Conservation (phyloP, 2,888 invertebrate species). For the Cheilosia vulpina region DNA sequence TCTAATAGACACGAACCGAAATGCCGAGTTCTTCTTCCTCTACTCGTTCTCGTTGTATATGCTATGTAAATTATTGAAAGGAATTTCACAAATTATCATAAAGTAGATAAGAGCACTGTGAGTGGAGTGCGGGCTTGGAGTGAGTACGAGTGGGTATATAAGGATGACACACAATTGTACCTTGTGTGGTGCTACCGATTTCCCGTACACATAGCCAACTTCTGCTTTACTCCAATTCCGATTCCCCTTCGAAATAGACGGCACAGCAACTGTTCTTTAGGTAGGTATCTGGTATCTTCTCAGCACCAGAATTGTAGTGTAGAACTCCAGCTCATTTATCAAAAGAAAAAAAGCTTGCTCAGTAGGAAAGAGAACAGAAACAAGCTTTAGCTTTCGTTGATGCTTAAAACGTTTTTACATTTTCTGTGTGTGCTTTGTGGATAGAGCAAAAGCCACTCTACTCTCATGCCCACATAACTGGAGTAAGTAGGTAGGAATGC, state of each 20-base stretch:
- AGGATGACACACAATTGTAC: constrained; percentile 26
- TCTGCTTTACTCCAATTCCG: not conserved
- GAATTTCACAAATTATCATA: constrained; percentile 58
- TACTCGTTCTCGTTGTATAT: not conserved
- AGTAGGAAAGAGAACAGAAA: not conserved
- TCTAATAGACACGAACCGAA: not conserved
- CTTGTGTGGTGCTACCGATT: constrained; percentile 28
- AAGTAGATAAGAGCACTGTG: constrained; percentile 16
- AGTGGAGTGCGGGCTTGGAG: not conserved
- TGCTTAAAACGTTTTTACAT: not conserved
- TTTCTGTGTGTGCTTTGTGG: not conserved
- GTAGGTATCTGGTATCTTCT: not conserved
- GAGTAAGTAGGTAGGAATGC: not conserved
- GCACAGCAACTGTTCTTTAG: not conserved
- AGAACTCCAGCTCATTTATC: not conserved
- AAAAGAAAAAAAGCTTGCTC: constrained; percentile 13
- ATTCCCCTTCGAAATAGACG: not conserved
- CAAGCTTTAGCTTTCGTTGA: constrained; percentile 18
- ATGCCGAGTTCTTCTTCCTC: not conserved
- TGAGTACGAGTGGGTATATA: not conserved
- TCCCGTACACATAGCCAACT: not conserved
- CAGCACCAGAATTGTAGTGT: not conserved
- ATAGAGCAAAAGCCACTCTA: not conserved
- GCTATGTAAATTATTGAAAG: constrained; percentile 52
- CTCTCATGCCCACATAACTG: constrained; percentile 2